These are phyloP conservation scores for Cerceris rybyensis DNA, from an alignment of 2,888 invertebrate species.

Conservation along the genomic window DNA sequence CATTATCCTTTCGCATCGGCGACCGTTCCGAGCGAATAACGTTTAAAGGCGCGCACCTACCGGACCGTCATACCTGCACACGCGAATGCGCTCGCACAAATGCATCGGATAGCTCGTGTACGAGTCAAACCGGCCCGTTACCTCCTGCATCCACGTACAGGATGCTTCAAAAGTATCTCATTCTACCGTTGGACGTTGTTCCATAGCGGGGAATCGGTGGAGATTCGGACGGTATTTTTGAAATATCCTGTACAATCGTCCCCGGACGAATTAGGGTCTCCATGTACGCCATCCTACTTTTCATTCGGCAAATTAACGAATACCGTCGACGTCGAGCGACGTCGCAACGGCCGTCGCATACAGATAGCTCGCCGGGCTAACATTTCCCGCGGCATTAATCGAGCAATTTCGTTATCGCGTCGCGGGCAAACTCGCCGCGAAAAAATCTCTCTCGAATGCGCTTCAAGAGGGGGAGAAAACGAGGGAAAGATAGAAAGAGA, in stretches of 20 bases:
- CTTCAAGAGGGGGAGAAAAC: no score
- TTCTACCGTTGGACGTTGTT: no score
- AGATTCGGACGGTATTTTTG: no score
- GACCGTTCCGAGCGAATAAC: conserved; percentile 67
- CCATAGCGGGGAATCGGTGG: no score
- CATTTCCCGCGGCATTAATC: neutral
- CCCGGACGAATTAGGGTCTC: conserved; percentile 61
- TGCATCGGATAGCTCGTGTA: conserved; percentile 38
- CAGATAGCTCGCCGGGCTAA: conserved; percentile 34
- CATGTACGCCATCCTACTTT: conserved; percentile 48
- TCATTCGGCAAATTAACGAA: conserved; percentile 62
- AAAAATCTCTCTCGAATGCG: no score
- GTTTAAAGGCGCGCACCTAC: conserved; percentile 60
- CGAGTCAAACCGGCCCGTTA: conserved; percentile 2
- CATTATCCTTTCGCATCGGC: conserved; percentile 73
- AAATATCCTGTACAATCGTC: conserved; percentile 44
- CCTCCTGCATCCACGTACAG: conserved; percentile 9
- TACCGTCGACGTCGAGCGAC: conserved; percentile 48
- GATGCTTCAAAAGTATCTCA: no score
- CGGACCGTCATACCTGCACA: neutral
- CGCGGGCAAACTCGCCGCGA: conserved; percentile 43
- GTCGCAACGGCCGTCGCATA: conserved; percentile 47
- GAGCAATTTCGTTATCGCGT: conserved; percentile 52
- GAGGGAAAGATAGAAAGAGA: no score
- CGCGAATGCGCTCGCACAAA: conserved; percentile 7